These are phyloP conservation scores for Arrhopalites spinosus DNA, from an alignment of 2,888 invertebrate genomes.

Conservation along the genomic window DNA sequence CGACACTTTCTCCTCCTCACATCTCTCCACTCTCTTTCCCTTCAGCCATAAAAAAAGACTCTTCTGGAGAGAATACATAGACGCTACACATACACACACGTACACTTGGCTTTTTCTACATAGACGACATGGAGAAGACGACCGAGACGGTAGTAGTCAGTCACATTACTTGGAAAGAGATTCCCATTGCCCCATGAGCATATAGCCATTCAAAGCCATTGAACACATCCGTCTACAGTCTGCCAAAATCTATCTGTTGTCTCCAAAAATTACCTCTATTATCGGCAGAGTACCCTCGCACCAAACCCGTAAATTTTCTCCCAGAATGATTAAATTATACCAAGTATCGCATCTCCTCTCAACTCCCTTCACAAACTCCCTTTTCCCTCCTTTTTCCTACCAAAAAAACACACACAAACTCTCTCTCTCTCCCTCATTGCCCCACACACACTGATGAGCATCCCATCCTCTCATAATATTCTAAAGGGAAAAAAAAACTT, in stretches of 20 bases:
- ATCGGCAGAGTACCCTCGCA: constrained; percentile 37
- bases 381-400: constrained; percentile 16
- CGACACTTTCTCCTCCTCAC: constrained; percentile 8
- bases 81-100: not conserved
- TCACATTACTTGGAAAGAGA: constrained; percentile 27
- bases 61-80: not conserved
- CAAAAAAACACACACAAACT: not conserved
- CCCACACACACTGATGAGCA: not conserved
- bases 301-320: constrained; percentile 31
- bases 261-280: constrained; percentile 41
- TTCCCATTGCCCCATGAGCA: constrained; percentile 32
- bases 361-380: too few relatives aligned
- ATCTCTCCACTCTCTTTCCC: not conserved
- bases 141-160: constrained; percentile 9
- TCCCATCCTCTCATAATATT: constrained; percentile 13
- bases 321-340: constrained; percentile 36
- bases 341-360: constrained; percentile 26
- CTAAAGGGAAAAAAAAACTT: not conserved
- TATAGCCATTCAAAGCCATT: constrained; percentile 41
- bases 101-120: not conserved
- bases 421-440: not conserved
- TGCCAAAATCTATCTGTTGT: constrained; percentile 47
- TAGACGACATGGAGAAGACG: not conserved
- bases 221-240: constrained; percentile 49
- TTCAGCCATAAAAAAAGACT: not conserved